Conservation (phyloP, 1,140 invertebrate genomes). For the Drosophila kikkawai region DNA sequence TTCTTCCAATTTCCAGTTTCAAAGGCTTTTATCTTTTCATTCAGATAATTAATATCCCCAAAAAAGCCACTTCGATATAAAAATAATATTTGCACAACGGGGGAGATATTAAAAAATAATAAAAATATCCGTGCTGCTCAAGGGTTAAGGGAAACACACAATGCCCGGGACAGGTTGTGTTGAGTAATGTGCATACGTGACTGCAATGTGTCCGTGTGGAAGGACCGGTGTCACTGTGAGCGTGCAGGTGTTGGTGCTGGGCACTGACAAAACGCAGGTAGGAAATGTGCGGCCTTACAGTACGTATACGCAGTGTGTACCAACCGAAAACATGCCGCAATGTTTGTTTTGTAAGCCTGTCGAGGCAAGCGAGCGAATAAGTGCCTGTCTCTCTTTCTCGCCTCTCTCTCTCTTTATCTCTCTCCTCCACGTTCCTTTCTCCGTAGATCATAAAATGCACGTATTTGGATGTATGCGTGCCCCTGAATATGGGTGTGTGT, state of each 20-base stretch:
- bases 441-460: conserved; percentile 68
- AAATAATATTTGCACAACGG: not conserved
- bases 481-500: conserved; percentile 20
- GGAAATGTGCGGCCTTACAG: conserved; percentile 74
- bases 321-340: conserved; percentile 82
- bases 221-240: conserved; percentile 21
- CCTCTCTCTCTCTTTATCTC: not conserved
- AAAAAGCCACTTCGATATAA: not conserved
- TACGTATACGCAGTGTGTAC: conserved; percentile 81
- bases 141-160: conserved; percentile 66
- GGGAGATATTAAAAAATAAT: conserved; percentile 6
- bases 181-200: conserved; percentile 71
- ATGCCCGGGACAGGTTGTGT: conserved; percentile 49
- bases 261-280: conserved; percentile 65
- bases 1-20: not conserved
- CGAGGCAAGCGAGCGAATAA: conserved; percentile 80
- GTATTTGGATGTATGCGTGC: conserved; percentile 38
- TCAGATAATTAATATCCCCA: not conserved
- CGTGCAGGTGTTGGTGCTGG: conserved; percentile 44
- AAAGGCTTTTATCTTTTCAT: not conserved
- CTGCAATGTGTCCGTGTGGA: conserved; percentile 35
- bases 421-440: conserved; percentile 27
- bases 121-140: conserved; percentile 9
- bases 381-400: conserved; percentile 46
- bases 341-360: conserved; percentile 81